Percentiles rank a stretch among this genome's conserved stretches.
Conservation (phyloP, 2,888 invertebrate species). For the Sarcophaga caerulescens region DNA sequence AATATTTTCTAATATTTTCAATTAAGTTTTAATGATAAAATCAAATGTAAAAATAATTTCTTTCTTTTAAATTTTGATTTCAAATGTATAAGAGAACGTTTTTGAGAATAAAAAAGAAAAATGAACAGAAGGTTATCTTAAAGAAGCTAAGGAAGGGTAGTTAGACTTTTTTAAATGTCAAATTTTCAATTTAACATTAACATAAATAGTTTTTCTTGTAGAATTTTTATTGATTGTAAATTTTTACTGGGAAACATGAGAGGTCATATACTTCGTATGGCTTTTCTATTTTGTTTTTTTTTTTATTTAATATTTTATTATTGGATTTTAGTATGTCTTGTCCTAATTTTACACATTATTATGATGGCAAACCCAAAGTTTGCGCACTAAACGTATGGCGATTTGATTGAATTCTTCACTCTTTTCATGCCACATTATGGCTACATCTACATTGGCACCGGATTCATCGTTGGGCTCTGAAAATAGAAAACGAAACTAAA, state of each 20-base stretch:
- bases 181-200: not conserved
- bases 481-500: slow-evolving; percentile 23
- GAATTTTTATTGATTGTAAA: not conserved
- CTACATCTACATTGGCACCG: slow-evolving; percentile 99
- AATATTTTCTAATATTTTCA: not conserved
- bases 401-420: slow-evolving; percentile 95
- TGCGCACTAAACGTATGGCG: slow-evolving; percentile 94
- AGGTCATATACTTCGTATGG: not conserved
- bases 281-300: slow-evolving; percentile 35
- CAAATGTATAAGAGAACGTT: slow-evolving; percentile 3
- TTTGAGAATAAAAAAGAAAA: not conserved
- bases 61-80: slow-evolving; percentile 21
- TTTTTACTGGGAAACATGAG: not conserved
- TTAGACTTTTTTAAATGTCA: not conserved
- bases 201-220: not conserved
- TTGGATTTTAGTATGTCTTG: slow-evolving; percentile 9
- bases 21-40: not conserved
- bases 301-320: slow-evolving; percentile 15
- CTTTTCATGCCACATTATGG: slow-evolving; percentile 99
- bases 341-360: slow-evolving; percentile 62
- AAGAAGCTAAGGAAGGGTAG: not conserved
- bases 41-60: not conserved
- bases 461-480: slow-evolving; percentile 98
- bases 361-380: slow-evolving; percentile 88
- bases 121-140: not conserved